Base-by-base conservation (phyloP, 1,140 invertebrate species). In the Holcopasites calliopsidis region DNA sequence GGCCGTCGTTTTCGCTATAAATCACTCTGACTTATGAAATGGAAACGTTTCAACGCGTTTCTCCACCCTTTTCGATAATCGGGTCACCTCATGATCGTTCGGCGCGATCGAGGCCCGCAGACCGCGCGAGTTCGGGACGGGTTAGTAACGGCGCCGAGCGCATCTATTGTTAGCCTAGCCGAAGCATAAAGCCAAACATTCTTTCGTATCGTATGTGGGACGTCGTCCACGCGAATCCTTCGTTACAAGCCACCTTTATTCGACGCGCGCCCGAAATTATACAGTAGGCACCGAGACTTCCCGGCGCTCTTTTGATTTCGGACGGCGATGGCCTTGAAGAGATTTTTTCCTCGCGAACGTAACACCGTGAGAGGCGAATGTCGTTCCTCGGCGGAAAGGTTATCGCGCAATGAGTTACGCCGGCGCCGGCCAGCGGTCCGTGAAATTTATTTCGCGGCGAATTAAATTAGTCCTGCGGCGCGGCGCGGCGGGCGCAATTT, bases 91-190 rank as follows among this genome's bases (percentile, higher is more conserved):
- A 16, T 13, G 55, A 57, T 21, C 16, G n/a, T 3, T 21, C 52
- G 5, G 11, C 4, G 52, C n/a, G n/a, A n/a, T n/a, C n/a, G n/a
- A n/a, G n/a, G n/a, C n/a, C n/a, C n/a, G n/a, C n/a, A n/a, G n/a
- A n/a, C n/a, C n/a, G n/a, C n/a, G 40, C 62, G 64, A 78, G 72
- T 26, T 40, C 26, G 42, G n/a, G 61, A 31, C 54, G 54, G 16
- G 72, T 69, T 61, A 61, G 76, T 35, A 54, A 1, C 76, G 58
- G 72, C 80, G 77, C 82, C 79, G 75, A 65, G 77, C 60, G 50
- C 61, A 60, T 79, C 86, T 87, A 87, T 87, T 87, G 84, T 87
- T 87, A 87, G 86, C 84, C 65, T 72, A 70, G 79, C 65, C 79
- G 58, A 70, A 82, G 80, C 69, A 76, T 78, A 83, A 86, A 86